A percentile compares a stretch with the other conserved stretches of the same genome.
Conservation (phyloP, 2,113 vertebrate genomes). For the Petromus typicus region DNA sequence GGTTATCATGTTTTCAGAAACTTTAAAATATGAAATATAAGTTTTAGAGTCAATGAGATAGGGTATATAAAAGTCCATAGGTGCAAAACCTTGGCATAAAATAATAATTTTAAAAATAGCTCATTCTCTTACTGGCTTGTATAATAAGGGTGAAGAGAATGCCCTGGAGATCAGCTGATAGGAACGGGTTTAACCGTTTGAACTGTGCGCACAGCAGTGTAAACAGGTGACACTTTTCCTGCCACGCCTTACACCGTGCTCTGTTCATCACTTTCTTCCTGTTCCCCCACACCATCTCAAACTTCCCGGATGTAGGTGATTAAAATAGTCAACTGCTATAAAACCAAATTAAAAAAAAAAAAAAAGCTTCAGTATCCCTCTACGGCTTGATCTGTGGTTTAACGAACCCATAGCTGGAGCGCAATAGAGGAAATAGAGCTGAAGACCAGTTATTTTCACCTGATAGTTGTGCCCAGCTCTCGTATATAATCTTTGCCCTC, state of each 20-base stretch:
- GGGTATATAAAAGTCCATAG: background rate
- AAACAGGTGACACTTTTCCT: background rate
- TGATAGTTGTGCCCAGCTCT: background rate
- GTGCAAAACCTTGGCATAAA: background rate
- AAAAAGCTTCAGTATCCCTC: background rate
- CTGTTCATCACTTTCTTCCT: background rate
- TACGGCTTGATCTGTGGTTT: background rate
- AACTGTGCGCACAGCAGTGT: background rate
- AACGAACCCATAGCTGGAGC: background rate
- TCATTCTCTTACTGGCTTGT: background rate
- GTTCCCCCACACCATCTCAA: background rate
- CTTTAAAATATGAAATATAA: background rate
- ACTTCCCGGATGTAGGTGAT: background rate
- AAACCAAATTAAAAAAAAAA: background rate
- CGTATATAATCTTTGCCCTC: background rate
- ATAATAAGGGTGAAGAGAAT: background rate
- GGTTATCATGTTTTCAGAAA: background rate
- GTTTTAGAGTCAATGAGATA: background rate
- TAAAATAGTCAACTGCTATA: background rate
- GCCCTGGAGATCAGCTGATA: background rate
- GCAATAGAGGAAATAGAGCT: background rate
- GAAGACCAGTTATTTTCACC: background rate
- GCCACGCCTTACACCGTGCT: background rate
- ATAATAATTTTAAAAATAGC: background rate
- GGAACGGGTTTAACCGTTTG: background rate